These are phyloP conservation scores for Clupea harengus DNA, from an alignment of 2,113 vertebrate genomes.

Conservation along the genomic window DNA sequence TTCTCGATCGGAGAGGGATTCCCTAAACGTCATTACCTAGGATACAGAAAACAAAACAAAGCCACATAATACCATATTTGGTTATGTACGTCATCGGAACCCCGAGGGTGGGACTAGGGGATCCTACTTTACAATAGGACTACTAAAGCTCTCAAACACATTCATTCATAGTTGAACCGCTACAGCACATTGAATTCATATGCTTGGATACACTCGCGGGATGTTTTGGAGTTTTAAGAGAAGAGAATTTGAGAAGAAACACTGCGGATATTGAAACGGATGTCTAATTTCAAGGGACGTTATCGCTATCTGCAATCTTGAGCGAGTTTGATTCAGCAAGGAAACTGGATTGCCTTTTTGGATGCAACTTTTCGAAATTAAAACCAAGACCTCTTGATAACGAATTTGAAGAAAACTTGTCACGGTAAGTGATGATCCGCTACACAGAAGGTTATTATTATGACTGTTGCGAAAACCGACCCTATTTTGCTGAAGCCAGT, in stretches of 20 bases:
- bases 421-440: constrained; percentile 56
- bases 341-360: constrained; percentile 72
- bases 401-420: constrained; percentile 54
- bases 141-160: constrained; percentile 48
- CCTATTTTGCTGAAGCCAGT: not conserved
- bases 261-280: constrained; percentile 41
- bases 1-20: constrained; percentile 85
- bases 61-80: constrained; percentile 84
- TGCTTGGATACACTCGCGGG: constrained; percentile 42
- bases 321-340: constrained; percentile 46
- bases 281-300: constrained; percentile 45
- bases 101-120: constrained; percentile 76
- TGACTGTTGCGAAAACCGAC: not conserved
- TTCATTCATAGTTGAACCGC: constrained; percentile 88
- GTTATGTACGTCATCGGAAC: constrained; percentile 98
- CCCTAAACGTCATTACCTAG: constrained; percentile 97
- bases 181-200: constrained; percentile 56
- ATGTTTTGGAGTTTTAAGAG: constrained; percentile 68
- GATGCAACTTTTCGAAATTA: constrained; percentile 80
- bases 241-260: constrained; percentile 26
- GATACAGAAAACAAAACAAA: constrained; percentile 98
- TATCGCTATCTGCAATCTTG: constrained; percentile 37
- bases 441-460: no score
- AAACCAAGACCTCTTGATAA: constrained; percentile 63
- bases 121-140: constrained; percentile 62